Evolutionary conservation across 1,140 invertebrate species (phyloP), one percentile per base, ranked within the genome.

Genomic region (Zaprionus africanus): DNA sequence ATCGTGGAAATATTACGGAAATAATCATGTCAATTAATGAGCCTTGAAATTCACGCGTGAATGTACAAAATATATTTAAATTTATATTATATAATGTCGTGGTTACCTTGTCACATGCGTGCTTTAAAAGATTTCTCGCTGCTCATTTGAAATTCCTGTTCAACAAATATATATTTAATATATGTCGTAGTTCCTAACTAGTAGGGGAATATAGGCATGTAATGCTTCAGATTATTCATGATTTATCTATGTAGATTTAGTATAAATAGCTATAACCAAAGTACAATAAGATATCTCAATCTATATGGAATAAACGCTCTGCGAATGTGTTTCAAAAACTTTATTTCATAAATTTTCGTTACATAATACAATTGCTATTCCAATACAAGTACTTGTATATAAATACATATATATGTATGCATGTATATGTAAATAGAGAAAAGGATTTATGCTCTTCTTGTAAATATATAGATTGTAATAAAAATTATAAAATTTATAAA

Each of bases 291-390:
- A 15, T 15, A 12, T 15, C 12, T 13, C 13, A 4, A 4, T 38
- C 12, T 12, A 38, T 5, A 38, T 38, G 36, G 4, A 38, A 38
- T 38, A 38, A 38, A 15, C 36, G 36, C 13, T 38, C 5, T 59
- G 22, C 11, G 56, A 9, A n/a, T 49, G 60, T 68, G 81, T 82
- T 82, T 82, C 67, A 79, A 82, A 82, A 82, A 82, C 81, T 82
- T 82, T 82, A 82, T 82, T 82, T 76, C 66, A 53, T 82, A 65
- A 82, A 82, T 82, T 78, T 75, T 74, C 65, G 76, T 82, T 79
- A 82, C 75, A 82, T 82, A 82, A 82, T 82, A 82, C 80, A 82
- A 82, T 79, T 82, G 58, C 34, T 79, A 82, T 63, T 67, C 64
- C 76, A 69, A 78, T 66, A 63, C 19, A 82, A 65, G 79, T 78